Base-by-base conservation (phyloP, 2,113 vertebrate genomes). In the Hydropotes inermis region DNA sequence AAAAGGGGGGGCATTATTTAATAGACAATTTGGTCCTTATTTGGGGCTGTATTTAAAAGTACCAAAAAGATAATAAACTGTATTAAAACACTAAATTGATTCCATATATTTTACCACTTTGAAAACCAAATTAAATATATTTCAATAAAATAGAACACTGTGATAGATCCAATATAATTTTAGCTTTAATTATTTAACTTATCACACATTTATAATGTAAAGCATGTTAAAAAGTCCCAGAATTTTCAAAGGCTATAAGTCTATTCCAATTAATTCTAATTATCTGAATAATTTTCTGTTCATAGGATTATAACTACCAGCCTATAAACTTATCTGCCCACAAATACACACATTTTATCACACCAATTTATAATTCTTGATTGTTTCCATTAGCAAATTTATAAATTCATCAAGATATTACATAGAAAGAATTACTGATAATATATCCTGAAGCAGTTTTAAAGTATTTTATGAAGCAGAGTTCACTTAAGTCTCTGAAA, bases 261-360 rank as follows among this genome's bases (percentile, higher is more conserved):
- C n/a, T 92, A 91, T 78, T 96, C 30, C 58, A 70, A 57, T 96
- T 58, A 94, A 85, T 94, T 97, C 61, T 13, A 95, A 89, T 89
- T 82, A 78, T 84, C 81, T 70, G 50, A 91, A 3, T 94, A 87
- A 94, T 82, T 92, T 96, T 67, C 88, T 64, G 70, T 60, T 74
- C 79, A 97, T 33, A 39, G 13, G 10, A 55, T 92, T 91, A 11
- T 95, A 93, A 84, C 70, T 86, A 76, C 8, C 33, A 88, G 12
- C 91, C 30, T 52, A 47, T 64, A 64, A 92, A 91, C 12, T 92
- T 85, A 64, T 55, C 10, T 81, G 6, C 25, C 28, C 47, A 88
- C 33, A 78, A 92, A 82, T 2, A 92, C 15, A 81, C 43, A 89
- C 2, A 90, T 74, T 96, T 84, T 86, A 50, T 83, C n/a, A 82